Conservation (phyloP, 92 coral and sea anemone genomes). For the Epizoanthus scotinus region DNA sequence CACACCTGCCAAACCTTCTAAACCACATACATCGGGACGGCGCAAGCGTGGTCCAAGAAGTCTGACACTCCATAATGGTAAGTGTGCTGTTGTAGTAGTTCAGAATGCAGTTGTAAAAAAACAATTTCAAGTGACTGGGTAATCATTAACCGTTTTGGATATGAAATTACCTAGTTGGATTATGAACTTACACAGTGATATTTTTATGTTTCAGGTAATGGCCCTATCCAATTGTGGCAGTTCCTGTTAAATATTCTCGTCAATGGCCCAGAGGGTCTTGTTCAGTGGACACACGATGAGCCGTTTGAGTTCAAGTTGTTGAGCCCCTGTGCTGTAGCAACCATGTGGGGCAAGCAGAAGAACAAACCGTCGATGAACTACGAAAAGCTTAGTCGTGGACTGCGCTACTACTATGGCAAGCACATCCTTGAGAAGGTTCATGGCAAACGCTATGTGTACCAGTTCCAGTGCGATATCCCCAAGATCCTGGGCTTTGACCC, state of each 20-base stretch:
- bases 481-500: slow-evolving; percentile 95
- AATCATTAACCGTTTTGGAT: background rate
- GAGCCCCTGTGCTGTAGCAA: slow-evolving; percentile 77
- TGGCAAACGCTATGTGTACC: slow-evolving; percentile 95
- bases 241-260: slow-evolving; percentile 79
- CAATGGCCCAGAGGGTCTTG: slow-evolving; percentile 39
- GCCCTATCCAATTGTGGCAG: slow-evolving; percentile 98
- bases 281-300: slow-evolving; percentile 90
- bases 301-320: slow-evolving; percentile 87
- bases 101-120: too few relatives aligned
- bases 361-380: slow-evolving; percentile 98
- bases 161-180: background rate
- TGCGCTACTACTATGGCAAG: slow-evolving; percentile 95
- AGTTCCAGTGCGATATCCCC: slow-evolving; percentile 86
- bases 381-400: slow-evolving; percentile 95
- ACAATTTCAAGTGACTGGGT: too few relatives aligned
- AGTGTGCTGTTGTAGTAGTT: background rate
- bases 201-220: slow-evolving; percentile 58
- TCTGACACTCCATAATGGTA: slow-evolving; percentile 25
- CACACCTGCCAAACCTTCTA: background rate
- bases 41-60: slow-evolving; percentile 41
- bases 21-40: slow-evolving; percentile 4
- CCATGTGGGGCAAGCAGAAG: slow-evolving; percentile 90
- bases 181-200: background rate
- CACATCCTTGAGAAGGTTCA: slow-evolving; percentile 90